Base-by-base conservation (phyloP, 2,888 invertebrate genomes). In the Stegana nigrithorax region DNA sequence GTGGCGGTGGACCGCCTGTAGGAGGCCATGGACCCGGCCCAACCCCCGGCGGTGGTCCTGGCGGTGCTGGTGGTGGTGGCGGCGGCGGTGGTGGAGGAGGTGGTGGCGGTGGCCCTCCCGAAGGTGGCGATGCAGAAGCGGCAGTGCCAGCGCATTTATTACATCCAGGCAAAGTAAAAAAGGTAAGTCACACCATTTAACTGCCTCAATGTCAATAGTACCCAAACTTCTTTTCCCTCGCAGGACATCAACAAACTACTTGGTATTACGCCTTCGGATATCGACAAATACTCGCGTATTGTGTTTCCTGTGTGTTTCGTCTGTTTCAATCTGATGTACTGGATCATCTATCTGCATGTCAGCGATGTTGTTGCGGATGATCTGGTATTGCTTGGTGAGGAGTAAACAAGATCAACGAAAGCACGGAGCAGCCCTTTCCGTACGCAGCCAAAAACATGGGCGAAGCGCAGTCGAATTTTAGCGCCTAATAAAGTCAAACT, bases 301-400 rank as follows among this genome's bases (percentile, higher is more conserved):
- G 93, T 97, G 82, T 99, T 99, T 87, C 98, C 98, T 60, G 95
- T 97, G 81, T 95, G 97, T 88, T 98, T 98, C 89, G 94, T 98
- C 73, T 94, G 97, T 88, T 98, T 98, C 90, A 98, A 98, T 88
- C 91, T 96, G 78, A 96, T 96, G 96, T 96, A 96, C 88, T 96
- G 96, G 96, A 96, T 96, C 87, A 96, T 96, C 84, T 96, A 96
- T 86, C 90, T 96, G 80, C 96, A 96, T 90, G 96, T 96, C 86
- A 95, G 95, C 85, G 96, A 96, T 89, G 95, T 95, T 83, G 94
- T 96, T 81, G 95, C 95, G 87, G 95, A 96, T 87, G 96, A 95
- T 88, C 89, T 96, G 87, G 95, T 95, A 85, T 89, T 93, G 83
- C 89, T 94, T 70, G 89, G 90, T 79, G 90, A 89, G 83, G 90